A percentile compares a stretch with the other conserved stretches of the same genome.
These are phyloP conservation scores for Megatriorchis doriae DNA, from an alignment of 2,113 vertebrate genomes.

Conservation along the genomic window DNA sequence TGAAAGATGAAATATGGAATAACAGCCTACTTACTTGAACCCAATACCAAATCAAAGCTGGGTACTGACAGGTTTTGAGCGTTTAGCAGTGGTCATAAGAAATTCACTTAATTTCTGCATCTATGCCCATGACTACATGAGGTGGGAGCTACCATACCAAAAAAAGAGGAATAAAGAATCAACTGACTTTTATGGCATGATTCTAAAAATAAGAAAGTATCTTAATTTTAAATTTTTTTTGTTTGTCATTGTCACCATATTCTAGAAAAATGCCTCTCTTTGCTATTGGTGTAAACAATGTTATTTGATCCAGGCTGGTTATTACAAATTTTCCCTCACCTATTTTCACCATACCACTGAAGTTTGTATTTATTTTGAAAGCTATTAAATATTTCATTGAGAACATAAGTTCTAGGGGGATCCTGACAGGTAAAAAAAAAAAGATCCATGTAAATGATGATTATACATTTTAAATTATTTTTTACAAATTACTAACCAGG, in stretches of 20 bases:
- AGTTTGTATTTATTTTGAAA: not conserved
- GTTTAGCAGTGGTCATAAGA: not conserved
- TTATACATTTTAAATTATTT: not conserved
- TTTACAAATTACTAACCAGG: not conserved
- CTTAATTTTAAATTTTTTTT: not conserved
- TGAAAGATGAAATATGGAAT: not conserved
- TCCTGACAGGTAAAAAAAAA: not conserved
- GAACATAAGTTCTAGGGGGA: not conserved
- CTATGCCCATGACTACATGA: not conserved
- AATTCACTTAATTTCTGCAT: not conserved
- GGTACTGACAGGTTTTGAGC: not conserved
- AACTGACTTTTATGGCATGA: not conserved
- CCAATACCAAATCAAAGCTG: not conserved
- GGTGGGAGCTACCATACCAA: not conserved
- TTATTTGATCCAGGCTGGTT: not conserved
- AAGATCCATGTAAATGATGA: not conserved
- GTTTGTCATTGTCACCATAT: not conserved
- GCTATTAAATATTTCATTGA: not conserved
- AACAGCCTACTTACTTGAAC: not conserved
- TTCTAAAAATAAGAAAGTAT: not conserved
- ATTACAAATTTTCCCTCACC: not conserved
- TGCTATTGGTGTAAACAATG: not conserved
- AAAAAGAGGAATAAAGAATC: not conserved
- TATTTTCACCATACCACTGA: not conserved
- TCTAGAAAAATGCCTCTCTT: not conserved